A percentile compares a stretch with the other conserved stretches of the same genome.
phyloP scores from a whole-genome alignment of 1,140 invertebrate species.

The Lasioglossum albipes region DNA sequence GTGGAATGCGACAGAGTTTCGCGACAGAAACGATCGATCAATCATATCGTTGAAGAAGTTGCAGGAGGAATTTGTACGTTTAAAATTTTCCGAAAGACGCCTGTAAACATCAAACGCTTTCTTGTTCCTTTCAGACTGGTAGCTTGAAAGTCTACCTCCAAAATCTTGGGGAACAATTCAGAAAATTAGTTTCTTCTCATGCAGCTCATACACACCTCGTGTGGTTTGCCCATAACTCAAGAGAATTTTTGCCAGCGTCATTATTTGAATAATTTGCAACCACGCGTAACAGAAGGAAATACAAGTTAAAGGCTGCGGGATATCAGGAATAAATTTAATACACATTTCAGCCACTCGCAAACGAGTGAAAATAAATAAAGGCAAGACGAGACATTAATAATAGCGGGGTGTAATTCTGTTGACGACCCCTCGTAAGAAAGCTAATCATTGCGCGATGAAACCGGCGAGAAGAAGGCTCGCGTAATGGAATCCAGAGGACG shows the following conservation, averaged over 20 bases:
- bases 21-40: background rate
- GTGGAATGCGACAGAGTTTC: background rate
- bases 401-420: background rate
- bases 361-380: background rate
- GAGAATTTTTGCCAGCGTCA: too few relatives aligned
- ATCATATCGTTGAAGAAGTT: background rate
- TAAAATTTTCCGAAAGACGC: background rate
- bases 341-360: background rate
- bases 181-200: too few relatives aligned
- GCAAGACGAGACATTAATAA: background rate
- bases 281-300: too few relatives aligned
- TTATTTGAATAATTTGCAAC: too few relatives aligned
- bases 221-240: too few relatives aligned
- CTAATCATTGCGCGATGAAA: conserved; percentile 21
- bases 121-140: too few relatives aligned
- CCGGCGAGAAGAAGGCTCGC: background rate
- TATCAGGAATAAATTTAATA: background rate
- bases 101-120: too few relatives aligned
- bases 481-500: conserved; percentile 19
- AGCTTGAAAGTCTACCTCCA: too few relatives aligned
- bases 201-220: too few relatives aligned
- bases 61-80: background rate
- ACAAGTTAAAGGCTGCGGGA: too few relatives aligned
- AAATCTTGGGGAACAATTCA: too few relatives aligned
- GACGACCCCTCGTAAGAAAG: background rate